phyloP scores from a whole-genome alignment of 2,113 vertebrate species.

The Puntigrus tetrazona region DNA sequence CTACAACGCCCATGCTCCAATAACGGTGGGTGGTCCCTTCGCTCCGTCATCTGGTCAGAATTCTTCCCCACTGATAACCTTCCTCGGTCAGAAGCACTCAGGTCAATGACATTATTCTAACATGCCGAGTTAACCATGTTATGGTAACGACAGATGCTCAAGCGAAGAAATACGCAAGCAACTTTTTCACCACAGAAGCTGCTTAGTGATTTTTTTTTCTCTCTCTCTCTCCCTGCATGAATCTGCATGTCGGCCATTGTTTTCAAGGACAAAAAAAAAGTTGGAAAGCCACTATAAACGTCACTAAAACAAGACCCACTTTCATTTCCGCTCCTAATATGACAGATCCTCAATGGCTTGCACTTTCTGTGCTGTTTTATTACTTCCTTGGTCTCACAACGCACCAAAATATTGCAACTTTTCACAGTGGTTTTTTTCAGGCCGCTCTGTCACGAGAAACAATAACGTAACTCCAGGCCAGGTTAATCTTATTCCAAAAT shows the following conservation, averaged over 20 bases:
- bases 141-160: not conserved
- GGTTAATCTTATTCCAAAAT: slow-evolving; percentile 72
- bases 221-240: not conserved
- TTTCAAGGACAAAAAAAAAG: not conserved
- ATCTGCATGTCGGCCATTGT: not conserved
- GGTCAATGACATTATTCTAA: slow-evolving; percentile 59
- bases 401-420: slow-evolving; percentile 40
- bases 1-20: not conserved
- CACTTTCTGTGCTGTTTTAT: slow-evolving; percentile 49
- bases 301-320: slow-evolving; percentile 2
- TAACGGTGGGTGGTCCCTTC: slow-evolving; percentile 22
- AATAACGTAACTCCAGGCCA: slow-evolving; percentile 60
- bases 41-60: slow-evolving; percentile 32
- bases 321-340: slow-evolving; percentile 17
- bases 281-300: not conserved
- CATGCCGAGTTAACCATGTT: slow-evolving; percentile 34
- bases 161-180: not conserved
- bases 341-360: slow-evolving; percentile 22
- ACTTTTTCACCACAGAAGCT: not conserved
- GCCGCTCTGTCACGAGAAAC: slow-evolving; percentile 40
- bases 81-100: slow-evolving; percentile 43
- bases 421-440: not conserved
- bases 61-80: slow-evolving; percentile 50
- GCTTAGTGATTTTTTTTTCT: not conserved
- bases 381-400: slow-evolving; percentile 48